Evolutionary conservation across 2,888 invertebrate genomes (phyloP).

Genomic region (Metopia argyrocephala): DNA sequence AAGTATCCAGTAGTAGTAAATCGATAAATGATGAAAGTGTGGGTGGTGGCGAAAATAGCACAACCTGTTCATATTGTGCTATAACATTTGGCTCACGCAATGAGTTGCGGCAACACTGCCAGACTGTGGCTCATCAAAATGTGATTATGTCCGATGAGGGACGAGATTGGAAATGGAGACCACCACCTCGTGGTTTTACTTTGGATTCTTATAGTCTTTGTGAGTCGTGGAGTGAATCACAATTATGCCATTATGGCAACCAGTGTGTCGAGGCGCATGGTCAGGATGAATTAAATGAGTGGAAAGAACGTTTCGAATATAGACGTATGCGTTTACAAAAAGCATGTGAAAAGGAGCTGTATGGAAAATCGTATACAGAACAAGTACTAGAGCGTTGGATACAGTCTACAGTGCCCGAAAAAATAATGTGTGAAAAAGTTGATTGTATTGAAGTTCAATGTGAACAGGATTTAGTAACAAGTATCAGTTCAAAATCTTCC

Average conservation of each 20-base stretch:
- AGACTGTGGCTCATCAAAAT: slow-evolving; percentile 82
- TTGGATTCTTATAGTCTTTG: slow-evolving; percentile 83
- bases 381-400: slow-evolving; percentile 83
- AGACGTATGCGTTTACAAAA: slow-evolving; percentile 82
- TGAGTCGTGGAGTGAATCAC: slow-evolving; percentile 81
- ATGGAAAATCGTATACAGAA: slow-evolving; percentile 82
- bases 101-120: slow-evolving; percentile 81
- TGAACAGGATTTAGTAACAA: slow-evolving; percentile 81
- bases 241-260: slow-evolving; percentile 83
- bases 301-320: slow-evolving; percentile 86
- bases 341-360: slow-evolving; percentile 84
- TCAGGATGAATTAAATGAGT: slow-evolving; percentile 84
- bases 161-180: slow-evolving; percentile 84
- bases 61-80: slow-evolving; percentile 81
- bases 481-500: slow-evolving; percentile 82
- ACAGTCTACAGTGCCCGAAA: slow-evolving; percentile 82
- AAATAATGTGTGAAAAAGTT: slow-evolving; percentile 82
- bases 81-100: slow-evolving; percentile 80
- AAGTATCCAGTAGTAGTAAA: slow-evolving; percentile 71
- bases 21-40: slow-evolving; percentile 52
- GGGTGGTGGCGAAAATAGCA: slow-evolving; percentile 68
- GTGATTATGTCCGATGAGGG: slow-evolving; percentile 85
- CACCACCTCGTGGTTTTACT: slow-evolving; percentile 84
- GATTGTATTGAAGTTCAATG: slow-evolving; percentile 82
- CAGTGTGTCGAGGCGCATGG: slow-evolving; percentile 88